Evolutionary conservation across 2,888 invertebrate species (phyloP).

Genomic region (Agriopis aurantiaria): DNA sequence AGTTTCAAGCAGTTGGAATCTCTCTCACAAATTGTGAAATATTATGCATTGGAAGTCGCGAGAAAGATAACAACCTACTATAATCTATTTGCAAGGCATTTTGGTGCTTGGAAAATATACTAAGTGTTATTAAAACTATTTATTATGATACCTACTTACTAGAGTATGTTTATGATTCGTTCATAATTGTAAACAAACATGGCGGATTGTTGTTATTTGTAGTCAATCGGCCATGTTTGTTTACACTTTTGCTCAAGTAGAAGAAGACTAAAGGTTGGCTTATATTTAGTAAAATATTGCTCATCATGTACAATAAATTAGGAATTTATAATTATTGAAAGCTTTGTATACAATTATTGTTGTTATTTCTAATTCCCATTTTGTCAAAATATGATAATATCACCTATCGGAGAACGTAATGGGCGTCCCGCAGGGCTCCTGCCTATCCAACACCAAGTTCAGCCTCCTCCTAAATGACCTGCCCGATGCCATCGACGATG

Average conservation of each 20-base stretch:
- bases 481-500: too few relatives aligned
- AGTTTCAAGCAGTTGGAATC: conserved; percentile 38
- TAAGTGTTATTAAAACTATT: conserved; percentile 1
- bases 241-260: conserved; percentile 1
- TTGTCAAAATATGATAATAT: background rate
- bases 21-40: conserved; percentile 42
- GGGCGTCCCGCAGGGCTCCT: too few relatives aligned
- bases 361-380: background rate
- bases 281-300: background rate
- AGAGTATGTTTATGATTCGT: background rate
- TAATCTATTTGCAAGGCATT: conserved; percentile 29
- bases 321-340: background rate
- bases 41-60: conserved; percentile 37
- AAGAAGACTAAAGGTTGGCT: background rate
- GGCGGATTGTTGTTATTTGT: background rate
- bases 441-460: too few relatives aligned
- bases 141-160: background rate
- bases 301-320: background rate
- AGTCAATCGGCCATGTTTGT: conserved; percentile 2
- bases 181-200: background rate
- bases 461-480: too few relatives aligned
- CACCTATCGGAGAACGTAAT: too few relatives aligned
- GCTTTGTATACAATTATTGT: background rate
- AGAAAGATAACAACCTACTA: conserved; percentile 41
- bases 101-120: conserved; percentile 22